Conservation (phyloP, 1,140 invertebrate genomes). For the Brachionus rubens region DNA sequence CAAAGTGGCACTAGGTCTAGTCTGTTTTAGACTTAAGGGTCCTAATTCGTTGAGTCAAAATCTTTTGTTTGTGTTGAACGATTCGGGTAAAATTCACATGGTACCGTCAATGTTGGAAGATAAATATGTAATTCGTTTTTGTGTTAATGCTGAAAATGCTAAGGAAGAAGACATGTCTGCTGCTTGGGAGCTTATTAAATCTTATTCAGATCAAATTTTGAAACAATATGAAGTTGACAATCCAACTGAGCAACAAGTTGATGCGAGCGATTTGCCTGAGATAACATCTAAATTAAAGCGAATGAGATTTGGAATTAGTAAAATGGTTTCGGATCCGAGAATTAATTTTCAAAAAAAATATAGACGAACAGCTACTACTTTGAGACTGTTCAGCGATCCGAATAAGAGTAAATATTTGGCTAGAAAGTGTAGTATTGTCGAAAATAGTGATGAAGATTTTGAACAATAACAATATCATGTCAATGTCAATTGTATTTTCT, state of each 20-base stretch:
- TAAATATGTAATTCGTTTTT: constrained; percentile 71
- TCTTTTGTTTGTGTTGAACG: constrained; percentile 86
- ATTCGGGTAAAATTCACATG: constrained; percentile 93
- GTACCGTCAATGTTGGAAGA: constrained; percentile 85
- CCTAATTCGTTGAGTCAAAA: constrained; percentile 87
- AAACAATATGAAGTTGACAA: constrained; percentile 3
- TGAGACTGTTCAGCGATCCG: constrained; percentile 29
- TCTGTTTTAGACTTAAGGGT: constrained; percentile 80
- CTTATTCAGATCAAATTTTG: constrained; percentile 17
- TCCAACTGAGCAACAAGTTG: neutral
- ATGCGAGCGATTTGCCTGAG: neutral
- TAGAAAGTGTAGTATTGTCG: constrained; percentile 35
- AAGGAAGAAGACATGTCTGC: constrained; percentile 78
- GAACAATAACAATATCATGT: neutral
- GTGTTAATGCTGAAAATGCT: constrained; percentile 85
- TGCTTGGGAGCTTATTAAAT: constrained; percentile 79
- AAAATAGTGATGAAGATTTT: constrained; percentile 41
- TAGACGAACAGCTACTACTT: constrained; percentile 25
- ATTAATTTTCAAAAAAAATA: constrained; percentile 36
- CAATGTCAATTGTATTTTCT: neutral
- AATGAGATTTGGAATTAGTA: constrained; percentile 29
- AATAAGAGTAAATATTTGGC: constrained; percentile 44
- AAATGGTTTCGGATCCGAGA: constrained; percentile 45
- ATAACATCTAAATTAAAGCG: constrained; percentile 32
- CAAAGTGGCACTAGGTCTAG: constrained; percentile 85